phyloP scores from a whole-genome alignment of 2,888 invertebrate species.

The Ennomos quercinarius region DNA sequence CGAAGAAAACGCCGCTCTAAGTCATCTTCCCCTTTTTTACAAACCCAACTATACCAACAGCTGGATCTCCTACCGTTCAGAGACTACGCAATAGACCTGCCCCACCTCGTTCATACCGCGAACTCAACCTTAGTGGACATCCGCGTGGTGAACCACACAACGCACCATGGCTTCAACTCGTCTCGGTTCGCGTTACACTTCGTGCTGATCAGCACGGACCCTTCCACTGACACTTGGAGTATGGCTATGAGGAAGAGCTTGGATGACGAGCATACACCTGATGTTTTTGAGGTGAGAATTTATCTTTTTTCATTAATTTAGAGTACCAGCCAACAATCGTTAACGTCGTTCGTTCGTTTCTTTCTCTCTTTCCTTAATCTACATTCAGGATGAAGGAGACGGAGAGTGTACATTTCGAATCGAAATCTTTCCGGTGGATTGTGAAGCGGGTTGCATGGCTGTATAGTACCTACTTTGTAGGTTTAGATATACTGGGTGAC shows the following conservation, averaged over 20 bases:
- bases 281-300: conserved; percentile 87
- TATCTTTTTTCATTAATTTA: too few relatives aligned
- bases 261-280: conserved; percentile 91
- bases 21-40: too few relatives aligned
- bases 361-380: too few relatives aligned
- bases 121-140: conserved; percentile 88
- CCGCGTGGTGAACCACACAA: conserved; percentile 81
- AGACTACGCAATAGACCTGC: conserved; percentile 81
- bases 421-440: too few relatives aligned
- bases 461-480: too few relatives aligned
- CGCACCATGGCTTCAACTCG: conserved; percentile 71
- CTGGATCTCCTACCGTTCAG: conserved; percentile 76
- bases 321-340: too few relatives aligned
- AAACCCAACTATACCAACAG: conserved; percentile 61
- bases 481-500: too few relatives aligned
- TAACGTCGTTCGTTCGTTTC: too few relatives aligned
- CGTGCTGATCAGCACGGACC: conserved; percentile 79
- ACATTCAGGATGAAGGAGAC: too few relatives aligned
- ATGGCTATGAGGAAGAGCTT: conserved; percentile 82
- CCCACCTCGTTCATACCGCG: conserved; percentile 88
- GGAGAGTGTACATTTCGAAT: too few relatives aligned
- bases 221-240: conserved; percentile 60
- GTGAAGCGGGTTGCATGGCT: too few relatives aligned
- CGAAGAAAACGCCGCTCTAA: too few relatives aligned
- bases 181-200: conserved; percentile 87